phyloP scores from a whole-genome alignment of 2,113 vertebrate genomes.

The Thunnus thynnus region DNA sequence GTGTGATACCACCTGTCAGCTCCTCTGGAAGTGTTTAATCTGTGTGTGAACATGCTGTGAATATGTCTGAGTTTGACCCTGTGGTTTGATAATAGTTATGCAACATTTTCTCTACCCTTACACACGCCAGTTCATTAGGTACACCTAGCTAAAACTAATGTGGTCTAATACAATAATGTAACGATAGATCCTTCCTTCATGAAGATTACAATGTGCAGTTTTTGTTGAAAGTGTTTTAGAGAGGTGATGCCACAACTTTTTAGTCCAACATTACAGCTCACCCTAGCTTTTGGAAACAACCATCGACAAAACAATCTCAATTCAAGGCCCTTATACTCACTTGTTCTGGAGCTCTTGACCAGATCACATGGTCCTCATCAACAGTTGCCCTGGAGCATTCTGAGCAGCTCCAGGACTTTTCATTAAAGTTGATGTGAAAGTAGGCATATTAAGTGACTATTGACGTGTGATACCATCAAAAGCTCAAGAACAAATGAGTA shows the following conservation, averaged over 20 bases:
- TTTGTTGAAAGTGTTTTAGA: neutral
- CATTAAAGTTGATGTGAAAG: no score
- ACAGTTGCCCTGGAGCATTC: no score
- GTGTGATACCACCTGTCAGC: conserved; percentile 23
- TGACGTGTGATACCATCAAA: neutral
- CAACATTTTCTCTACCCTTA: neutral
- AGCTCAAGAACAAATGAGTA: neutral
- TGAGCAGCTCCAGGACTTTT: no score
- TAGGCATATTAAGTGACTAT: no score
- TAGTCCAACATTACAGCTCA: no score
- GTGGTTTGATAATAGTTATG: neutral
- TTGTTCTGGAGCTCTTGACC: no score
- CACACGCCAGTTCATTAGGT: neutral
- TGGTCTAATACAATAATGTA: neutral
- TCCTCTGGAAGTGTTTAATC: conserved; percentile 31
- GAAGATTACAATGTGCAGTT: neutral
- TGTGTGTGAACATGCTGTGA: conserved; percentile 44
- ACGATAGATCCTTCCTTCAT: neutral
- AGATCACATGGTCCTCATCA: no score
- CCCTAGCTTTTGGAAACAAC: no score
- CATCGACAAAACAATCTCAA: no score
- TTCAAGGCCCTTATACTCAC: no score
- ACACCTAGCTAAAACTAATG: neutral
- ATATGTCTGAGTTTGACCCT: conserved; percentile 15
- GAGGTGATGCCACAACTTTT: no score